Base-by-base conservation (phyloP, 2,888 invertebrate species). In the Ophioninae sp. region DNA sequence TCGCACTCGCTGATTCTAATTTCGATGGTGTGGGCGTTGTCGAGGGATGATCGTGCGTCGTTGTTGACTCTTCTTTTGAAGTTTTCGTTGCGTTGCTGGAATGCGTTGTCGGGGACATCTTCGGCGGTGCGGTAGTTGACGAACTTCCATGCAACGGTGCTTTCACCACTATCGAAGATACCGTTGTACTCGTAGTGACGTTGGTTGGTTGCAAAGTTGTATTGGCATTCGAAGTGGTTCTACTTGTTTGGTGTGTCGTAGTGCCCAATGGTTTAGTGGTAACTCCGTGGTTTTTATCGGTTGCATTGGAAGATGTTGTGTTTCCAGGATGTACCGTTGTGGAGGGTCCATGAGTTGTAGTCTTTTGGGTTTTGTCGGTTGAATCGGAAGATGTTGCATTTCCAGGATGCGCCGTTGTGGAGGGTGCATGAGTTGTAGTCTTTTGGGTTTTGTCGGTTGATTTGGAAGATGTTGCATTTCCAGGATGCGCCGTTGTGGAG, bases 11-110 rank as follows among this genome's bases (percentile, higher is more conserved):
- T 13, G 50, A 50, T 17, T 50, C 3, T 10, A 50, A 17, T 50
- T 50, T 50, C 13, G 70, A 17, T 61, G 77, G 56, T 7, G 61
- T 20, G 30, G 10, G 41, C 21, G 73, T 72, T 8, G 76, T 44
- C 61, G 74, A n/a, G 37, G 57, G 23, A 23, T 62, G 44, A 8
- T 64, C 30, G 10, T 23, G 74, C 61, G 17, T 61, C 17, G 8
- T 30, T 57, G 68, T 67, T 59, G 68, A 76, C 7, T 56, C n/a
- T 72, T 75, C 6, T 21, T 64, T 8, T 7, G 56, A 79, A 41
- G 20, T 17, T 57, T 39, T 57, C 57, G 50, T 23, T 7, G 30
- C 37, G 21, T 65, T 57, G 37, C 50, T 37, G 0, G 76, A 67
- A 76, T 57, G 65, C 7, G 56, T 65, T 0, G 61, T 68, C 21